phyloP scores from a whole-genome alignment of 1,140 invertebrate genomes.

The Centruroides sculpturatus region DNA sequence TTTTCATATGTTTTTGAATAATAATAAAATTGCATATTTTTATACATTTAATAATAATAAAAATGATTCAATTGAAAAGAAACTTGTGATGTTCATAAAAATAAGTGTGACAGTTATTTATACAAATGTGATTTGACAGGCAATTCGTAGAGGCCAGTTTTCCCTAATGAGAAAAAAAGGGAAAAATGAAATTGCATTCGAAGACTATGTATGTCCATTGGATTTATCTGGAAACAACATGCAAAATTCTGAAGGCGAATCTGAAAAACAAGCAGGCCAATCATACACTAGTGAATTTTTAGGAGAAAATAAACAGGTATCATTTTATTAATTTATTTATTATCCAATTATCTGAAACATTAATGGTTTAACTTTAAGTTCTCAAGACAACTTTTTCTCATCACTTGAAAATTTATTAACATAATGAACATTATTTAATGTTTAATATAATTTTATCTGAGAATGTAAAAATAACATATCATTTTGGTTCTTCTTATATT shows the following conservation, averaged over 20 bases:
- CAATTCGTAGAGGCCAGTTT: constrained; percentile 48
- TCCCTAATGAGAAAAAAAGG: constrained; percentile 74
- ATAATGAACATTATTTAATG: too few relatives aligned
- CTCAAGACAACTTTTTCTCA: too few relatives aligned
- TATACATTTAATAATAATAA: too few relatives aligned
- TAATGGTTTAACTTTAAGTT: background rate
- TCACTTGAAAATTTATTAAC: too few relatives aligned
- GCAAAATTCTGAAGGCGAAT: background rate
- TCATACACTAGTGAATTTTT: constrained; percentile 4
- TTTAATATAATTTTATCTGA: too few relatives aligned
- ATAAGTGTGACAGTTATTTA: too few relatives aligned
- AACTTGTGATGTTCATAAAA: too few relatives aligned
- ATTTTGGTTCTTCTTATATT: too few relatives aligned
- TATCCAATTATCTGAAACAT: background rate
- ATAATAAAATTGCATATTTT: too few relatives aligned
- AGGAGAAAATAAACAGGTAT: constrained; percentile 3
- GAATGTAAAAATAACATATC: too few relatives aligned
- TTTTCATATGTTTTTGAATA: too few relatives aligned
- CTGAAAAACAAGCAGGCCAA: background rate
- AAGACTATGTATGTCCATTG: constrained; percentile 73
- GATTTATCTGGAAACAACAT: constrained; percentile 24
- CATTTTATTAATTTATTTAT: background rate
- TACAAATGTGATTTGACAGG: constrained; percentile 59
- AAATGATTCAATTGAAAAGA: too few relatives aligned
- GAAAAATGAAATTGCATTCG: constrained; percentile 51